A percentile compares a stretch with the other conserved stretches of the same genome.
phyloP scores from a whole-genome alignment of 1,140 invertebrate species.

The Antheraea mylitta region DNA sequence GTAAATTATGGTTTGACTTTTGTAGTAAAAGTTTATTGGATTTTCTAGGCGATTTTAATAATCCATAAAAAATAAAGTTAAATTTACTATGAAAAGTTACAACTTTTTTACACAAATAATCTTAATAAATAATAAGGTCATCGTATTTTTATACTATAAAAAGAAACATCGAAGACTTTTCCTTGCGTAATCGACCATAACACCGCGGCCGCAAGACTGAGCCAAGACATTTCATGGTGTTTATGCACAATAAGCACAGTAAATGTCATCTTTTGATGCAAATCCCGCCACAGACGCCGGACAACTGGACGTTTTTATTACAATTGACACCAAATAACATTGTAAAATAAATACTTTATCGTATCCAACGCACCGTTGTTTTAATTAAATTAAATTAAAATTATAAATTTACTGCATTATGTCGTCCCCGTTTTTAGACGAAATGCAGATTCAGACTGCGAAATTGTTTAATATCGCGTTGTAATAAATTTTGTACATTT shows the following conservation, averaged over 20 bases:
- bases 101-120: constrained; percentile 8
- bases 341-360: constrained; percentile 70
- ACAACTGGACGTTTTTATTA: constrained; percentile 53
- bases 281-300: constrained; percentile 42
- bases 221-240: constrained; percentile 35
- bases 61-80: no score
- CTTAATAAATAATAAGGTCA: constrained; percentile 21
- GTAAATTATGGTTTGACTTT: no score
- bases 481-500: no score
- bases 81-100: not conserved
- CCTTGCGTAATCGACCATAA: constrained; percentile 39
- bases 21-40: no score
- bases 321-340: constrained; percentile 41
- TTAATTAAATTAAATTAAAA: constrained; percentile 69
- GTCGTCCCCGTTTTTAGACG: constrained; percentile 50
- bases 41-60: no score
- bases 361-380: constrained; percentile 56
- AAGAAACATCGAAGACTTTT: constrained; percentile 27
- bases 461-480: not conserved
- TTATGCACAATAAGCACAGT: constrained; percentile 41
- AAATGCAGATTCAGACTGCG: constrained; percentile 48
- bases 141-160: constrained; percentile 8
- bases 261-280: constrained; percentile 51
- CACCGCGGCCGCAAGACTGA: constrained; percentile 36
- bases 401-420: constrained; percentile 69